Evolutionary conservation across 2,888 invertebrate genomes (phyloP).

Genomic region (Nemoura dubitans): DNA sequence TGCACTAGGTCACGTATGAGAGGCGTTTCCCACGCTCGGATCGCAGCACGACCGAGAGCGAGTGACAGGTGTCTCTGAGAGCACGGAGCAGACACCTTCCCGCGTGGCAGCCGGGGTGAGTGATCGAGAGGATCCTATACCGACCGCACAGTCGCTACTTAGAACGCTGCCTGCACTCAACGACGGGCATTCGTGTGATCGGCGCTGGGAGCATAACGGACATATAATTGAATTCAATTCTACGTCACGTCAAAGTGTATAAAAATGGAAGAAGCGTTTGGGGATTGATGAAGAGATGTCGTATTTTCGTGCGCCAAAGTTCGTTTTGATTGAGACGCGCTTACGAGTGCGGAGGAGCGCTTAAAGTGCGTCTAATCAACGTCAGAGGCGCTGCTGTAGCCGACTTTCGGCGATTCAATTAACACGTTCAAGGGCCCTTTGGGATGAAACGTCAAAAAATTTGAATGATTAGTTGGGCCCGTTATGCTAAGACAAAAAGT

Average conservation of each 20-base stretch:
- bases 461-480: background rate
- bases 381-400: too few relatives aligned
- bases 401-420: background rate
- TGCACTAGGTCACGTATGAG: too few relatives aligned
- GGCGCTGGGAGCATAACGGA: background rate
- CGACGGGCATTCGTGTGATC: background rate
- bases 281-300: background rate
- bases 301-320: background rate
- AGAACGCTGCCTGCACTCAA: background rate
- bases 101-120: background rate
- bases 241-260: background rate
- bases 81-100: background rate
- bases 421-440: background rate
- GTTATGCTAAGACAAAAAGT: background rate
- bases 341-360: background rate
- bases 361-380: background rate
- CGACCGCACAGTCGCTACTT: background rate
- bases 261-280: background rate
- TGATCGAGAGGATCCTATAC: background rate
- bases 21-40: too few relatives aligned
- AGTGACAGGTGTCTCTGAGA: background rate
- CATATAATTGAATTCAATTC: background rate
- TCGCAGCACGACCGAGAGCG: background rate
- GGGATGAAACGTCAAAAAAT: constrained; percentile 5
- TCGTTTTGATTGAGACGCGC: background rate